Evolutionary conservation across 2,797 vertebrate species (phyloP).

Genomic region (Macrochelys suwanniensis): DNA sequence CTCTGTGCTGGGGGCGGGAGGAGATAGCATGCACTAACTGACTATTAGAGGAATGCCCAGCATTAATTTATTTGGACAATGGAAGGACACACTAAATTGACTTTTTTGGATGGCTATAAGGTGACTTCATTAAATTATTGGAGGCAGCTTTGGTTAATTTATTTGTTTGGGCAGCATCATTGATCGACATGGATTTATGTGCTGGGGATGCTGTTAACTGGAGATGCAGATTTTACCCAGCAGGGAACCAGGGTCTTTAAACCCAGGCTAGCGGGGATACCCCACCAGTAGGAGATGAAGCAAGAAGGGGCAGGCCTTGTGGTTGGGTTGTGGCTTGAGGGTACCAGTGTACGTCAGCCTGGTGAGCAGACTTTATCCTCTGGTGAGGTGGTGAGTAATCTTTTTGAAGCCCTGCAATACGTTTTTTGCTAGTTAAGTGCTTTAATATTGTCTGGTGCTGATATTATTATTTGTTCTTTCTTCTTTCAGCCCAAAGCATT

Average conservation of each 20-base stretch:
- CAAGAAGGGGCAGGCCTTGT: neutral
- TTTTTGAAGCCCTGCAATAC: neutral
- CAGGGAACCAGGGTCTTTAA: neutral
- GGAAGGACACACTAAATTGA: neutral
- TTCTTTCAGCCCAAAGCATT: constrained; percentile 78
- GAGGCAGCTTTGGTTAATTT: neutral
- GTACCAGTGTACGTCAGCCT: accelerated
- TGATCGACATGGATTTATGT: neutral
- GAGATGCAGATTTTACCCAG: neutral
- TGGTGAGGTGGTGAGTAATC: neutral
- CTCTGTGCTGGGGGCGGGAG: neutral
- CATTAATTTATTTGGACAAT: neutral
- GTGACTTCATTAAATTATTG: neutral
- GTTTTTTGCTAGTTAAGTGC: neutral
- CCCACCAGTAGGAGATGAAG: neutral
- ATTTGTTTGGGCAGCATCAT: neutral
- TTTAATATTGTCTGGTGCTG: neutral
- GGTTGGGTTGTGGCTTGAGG: neutral
- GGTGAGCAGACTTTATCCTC: neutral
- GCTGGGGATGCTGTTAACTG: neutral
- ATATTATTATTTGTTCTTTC: neutral
- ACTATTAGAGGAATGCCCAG: neutral
- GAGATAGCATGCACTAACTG: neutral
- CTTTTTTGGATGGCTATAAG: neutral
- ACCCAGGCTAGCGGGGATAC: neutral